Percentiles rank a stretch among this genome's conserved stretches.
Conservation (phyloP, 2,797 vertebrate species). For the Hippocampus kuda region DNA sequence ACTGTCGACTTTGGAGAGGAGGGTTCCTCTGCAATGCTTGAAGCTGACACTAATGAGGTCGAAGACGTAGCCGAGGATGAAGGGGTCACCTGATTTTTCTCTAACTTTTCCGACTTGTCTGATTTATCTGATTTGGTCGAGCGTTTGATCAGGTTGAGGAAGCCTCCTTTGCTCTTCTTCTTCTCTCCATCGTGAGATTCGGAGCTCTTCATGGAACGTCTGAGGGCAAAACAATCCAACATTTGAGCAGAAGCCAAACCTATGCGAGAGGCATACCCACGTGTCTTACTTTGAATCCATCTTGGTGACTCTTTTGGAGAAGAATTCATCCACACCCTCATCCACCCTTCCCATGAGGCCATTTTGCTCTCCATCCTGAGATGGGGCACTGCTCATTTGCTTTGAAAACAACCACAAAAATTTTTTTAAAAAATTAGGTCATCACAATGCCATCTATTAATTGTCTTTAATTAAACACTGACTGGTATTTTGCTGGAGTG, state of each 20-base stretch:
- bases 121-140: conserved; percentile 77
- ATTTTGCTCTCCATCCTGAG: conserved; percentile 88
- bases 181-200: conserved; percentile 82
- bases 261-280: background rate
- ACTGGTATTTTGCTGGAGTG: conserved; percentile 85
- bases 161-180: conserved; percentile 84
- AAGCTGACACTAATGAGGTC: conserved; percentile 18
- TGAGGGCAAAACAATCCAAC: conserved; percentile 37
- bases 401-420: conserved; percentile 26
- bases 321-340: conserved; percentile 96
- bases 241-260: background rate
- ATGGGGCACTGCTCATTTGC: conserved; percentile 67
- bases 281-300: conserved; percentile 80
- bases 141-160: conserved; percentile 92
- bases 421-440: background rate
- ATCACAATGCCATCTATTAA: too few species aligned
- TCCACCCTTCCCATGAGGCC: conserved; percentile 93
- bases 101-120: conserved; percentile 62
- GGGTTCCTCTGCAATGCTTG: conserved; percentile 71
- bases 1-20: conserved; percentile 69
- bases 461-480: conserved; percentile 44
- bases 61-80: conserved; percentile 25
- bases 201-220: conserved; percentile 68
- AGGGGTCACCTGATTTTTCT: conserved; percentile 43
- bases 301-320: conserved; percentile 91